Base-by-base conservation (phyloP, 2,888 invertebrate genomes). In the Dicranocentrus wangi region DNA sequence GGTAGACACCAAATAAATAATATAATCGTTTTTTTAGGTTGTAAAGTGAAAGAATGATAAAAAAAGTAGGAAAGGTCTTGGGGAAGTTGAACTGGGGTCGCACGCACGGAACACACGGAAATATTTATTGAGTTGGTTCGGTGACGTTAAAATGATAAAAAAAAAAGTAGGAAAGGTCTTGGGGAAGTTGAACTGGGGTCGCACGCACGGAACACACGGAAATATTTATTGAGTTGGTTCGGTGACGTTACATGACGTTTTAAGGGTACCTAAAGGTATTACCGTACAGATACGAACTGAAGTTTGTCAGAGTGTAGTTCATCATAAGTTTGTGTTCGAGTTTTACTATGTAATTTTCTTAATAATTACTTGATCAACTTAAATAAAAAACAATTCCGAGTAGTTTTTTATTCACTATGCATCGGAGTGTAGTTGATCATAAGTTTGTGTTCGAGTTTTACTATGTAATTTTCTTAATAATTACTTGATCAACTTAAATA, bases 1-100 rank as follows among this genome's bases (percentile, higher is more conserved):
- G 69, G 73, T 43, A 63, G 80, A 65, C 80, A 80, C 68, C 80
- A 80, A 80, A 80, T 80, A 80, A 80, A 80, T 80, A 80, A 80
- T 73, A 73, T 80, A 73, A 80, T 73, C 80, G 80, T 80, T 73
- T 80, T 60, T 80, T 73, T 63, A 73, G 43, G 73, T 72, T 79
- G 28, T n/a, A 63, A 69, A 65, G 79, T 23, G 32, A 53, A 68
- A 10, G 58, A 39, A 72, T 66, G 79, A 72, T 71, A 42, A 55
- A 43, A 61, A 70, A 42, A 39, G 19, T 25, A 58, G 17, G 27
- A n/a, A 19, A 79, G 65, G 79, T 66, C 58, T 69, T 55, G 53
- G 43, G 10, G 23, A 71, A 58, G 60, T n/a, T 28, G 28, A 32
- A 32, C 3, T 32, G 32, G 32, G 32, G 10, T 3, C n/a, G 43